These are phyloP conservation scores for Protobothrops mucrosquamatus DNA, from an alignment of 2,113 vertebrate species.

Conservation along the genomic window DNA sequence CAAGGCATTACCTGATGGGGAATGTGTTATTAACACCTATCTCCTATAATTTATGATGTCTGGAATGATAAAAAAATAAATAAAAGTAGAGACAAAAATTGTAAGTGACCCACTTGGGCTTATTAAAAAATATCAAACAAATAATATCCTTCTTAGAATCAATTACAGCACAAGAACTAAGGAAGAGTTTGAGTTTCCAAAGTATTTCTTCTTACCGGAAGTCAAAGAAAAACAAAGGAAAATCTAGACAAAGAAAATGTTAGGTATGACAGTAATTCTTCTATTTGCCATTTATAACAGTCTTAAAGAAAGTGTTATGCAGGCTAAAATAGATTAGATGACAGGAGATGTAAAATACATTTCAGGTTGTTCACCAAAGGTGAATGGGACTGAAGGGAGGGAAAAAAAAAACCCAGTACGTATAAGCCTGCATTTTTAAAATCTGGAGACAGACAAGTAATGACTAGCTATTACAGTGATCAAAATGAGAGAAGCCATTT, in stretches of 20 bases:
- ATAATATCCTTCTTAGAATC: background rate
- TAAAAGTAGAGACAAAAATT: background rate
- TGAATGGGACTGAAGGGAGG: background rate
- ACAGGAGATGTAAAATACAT: background rate
- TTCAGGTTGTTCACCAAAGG: background rate
- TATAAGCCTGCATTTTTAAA: background rate
- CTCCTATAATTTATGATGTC: background rate
- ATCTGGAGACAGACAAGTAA: background rate
- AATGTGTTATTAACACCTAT: background rate
- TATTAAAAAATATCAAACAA: too few species aligned
- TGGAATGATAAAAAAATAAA: background rate
- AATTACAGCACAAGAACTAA: background rate
- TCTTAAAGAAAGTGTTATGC: background rate
- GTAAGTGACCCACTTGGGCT: background rate
- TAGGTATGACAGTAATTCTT: background rate
- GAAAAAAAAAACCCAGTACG: too few species aligned
- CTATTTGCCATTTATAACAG: background rate
- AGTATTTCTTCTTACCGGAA: background rate
- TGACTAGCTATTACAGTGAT: background rate
- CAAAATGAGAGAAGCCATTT: background rate
- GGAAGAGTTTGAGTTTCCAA: background rate
- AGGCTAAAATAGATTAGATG: background rate
- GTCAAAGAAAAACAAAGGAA: background rate
- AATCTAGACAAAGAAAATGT: background rate
- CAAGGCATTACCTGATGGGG: background rate